Percentiles rank a stretch among this genome's conserved stretches.
phyloP scores from a whole-genome alignment of 92 coral and sea anemone species.

The Micromussa lordhowensis region DNA sequence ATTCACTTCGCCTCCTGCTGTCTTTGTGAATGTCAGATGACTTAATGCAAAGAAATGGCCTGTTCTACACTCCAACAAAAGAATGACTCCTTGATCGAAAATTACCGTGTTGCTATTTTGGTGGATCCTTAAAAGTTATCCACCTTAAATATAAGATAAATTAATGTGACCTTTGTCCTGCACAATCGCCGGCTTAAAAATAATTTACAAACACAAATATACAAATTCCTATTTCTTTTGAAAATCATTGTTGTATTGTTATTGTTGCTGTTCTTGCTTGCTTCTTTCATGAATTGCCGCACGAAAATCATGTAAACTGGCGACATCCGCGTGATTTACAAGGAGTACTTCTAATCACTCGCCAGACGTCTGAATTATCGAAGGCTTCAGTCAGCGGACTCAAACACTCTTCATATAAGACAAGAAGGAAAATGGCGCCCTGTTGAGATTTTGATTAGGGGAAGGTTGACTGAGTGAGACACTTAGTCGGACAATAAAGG shows the following conservation, averaged over 20 bases:
- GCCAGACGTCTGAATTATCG: too few relatives aligned
- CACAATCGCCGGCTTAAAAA: background rate
- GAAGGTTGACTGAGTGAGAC: background rate
- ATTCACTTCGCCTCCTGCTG: too few relatives aligned
- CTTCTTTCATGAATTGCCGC: too few relatives aligned
- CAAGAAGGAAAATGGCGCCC: background rate
- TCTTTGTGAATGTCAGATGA: too few relatives aligned
- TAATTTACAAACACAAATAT: background rate
- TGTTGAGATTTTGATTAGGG: background rate
- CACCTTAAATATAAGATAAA: background rate
- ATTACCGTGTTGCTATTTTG: background rate
- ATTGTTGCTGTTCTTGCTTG: too few relatives aligned
- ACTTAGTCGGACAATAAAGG: background rate
- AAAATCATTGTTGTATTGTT: too few relatives aligned
- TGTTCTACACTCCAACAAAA: background rate
- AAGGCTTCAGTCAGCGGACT: slow-evolving; percentile 9
- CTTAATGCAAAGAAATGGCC: too few relatives aligned
- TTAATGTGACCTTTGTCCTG: background rate
- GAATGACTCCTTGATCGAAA: background rate
- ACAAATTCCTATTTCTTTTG: background rate
- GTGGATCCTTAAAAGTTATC: background rate
- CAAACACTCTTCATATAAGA: background rate
- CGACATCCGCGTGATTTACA: background rate
- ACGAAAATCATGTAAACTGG: background rate
- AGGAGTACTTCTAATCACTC: too few relatives aligned